Conservation (phyloP, 2,888 invertebrate species). For the Acrobasis consociella region DNA sequence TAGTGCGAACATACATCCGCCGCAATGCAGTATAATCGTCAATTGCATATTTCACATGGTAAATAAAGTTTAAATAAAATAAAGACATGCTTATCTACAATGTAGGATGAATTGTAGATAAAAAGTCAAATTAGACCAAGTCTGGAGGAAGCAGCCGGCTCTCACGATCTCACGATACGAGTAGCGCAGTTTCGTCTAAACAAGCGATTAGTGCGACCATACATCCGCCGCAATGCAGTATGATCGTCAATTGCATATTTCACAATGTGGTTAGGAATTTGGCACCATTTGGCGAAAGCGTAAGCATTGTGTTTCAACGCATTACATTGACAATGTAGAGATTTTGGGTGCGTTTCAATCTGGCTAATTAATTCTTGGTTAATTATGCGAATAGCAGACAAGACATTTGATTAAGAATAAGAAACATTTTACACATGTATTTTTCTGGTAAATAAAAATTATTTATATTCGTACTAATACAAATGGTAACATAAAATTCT, state of each 20-base stretch:
- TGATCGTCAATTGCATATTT: conserved; percentile 15
- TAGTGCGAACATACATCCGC: not conserved
- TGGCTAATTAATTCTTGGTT: not conserved
- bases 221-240: conserved; percentile 9
- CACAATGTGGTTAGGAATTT: conserved; percentile 9
- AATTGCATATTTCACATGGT: conserved; percentile 16
- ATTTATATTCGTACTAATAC: too few relatives aligned
- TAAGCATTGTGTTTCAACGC: not conserved
- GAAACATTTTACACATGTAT: too few relatives aligned
- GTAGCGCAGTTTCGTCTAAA: not conserved
- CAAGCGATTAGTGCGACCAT: not conserved
- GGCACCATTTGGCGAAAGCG: conserved; percentile 9
- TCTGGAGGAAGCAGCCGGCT: not conserved
- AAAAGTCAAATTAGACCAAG: too few relatives aligned
- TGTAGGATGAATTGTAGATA: too few relatives aligned
- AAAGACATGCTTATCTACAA: too few relatives aligned
- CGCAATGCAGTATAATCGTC: conserved; percentile 16
- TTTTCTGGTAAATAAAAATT: too few relatives aligned
- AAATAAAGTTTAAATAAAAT: too few relatives aligned
- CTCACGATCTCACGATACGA: not conserved
- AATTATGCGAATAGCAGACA: too few relatives aligned
- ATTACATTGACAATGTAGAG: not conserved
- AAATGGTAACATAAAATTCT: too few relatives aligned
- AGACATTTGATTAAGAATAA: too few relatives aligned
- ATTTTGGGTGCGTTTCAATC: not conserved